A percentile compares a stretch with the other conserved stretches of the same genome.
Conservation (phyloP, 2,888 invertebrate species). For the Amiota minor region DNA sequence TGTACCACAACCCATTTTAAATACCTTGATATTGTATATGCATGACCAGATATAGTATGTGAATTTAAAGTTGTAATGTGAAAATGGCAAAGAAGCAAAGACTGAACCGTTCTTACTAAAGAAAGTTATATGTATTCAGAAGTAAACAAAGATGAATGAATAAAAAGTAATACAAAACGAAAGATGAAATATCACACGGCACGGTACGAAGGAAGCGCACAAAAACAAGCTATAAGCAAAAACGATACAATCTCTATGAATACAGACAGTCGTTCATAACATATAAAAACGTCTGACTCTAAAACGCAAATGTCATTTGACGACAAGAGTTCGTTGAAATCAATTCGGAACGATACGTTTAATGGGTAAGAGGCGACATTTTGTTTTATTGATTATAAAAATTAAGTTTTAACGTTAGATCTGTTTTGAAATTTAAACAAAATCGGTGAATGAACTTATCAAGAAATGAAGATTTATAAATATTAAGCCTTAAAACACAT, state of each 20-base stretch:
- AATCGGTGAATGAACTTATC: conserved; percentile 59
- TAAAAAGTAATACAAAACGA: conserved; percentile 27
- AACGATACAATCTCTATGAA: not conserved
- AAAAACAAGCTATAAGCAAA: conserved; percentile 51
- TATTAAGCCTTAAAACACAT: conserved; percentile 55
- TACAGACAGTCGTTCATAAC: conserved; percentile 34
- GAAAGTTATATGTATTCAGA: conserved; percentile 53
- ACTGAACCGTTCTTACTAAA: conserved; percentile 42
- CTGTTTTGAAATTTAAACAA: conserved; percentile 34
- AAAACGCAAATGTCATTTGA: conserved; percentile 61
- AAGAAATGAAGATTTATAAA: conserved; percentile 50
- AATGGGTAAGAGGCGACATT: conserved; percentile 35
- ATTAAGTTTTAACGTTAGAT: too few species aligned
- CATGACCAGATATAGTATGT: too few species aligned
- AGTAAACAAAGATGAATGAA: conserved; percentile 24
- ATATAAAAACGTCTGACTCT: conserved; percentile 58
- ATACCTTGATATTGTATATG: too few species aligned
- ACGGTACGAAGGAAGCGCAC: conserved; percentile 59
- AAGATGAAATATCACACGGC: conserved; percentile 54
- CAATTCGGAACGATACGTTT: not conserved
- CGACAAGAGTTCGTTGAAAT: conserved; percentile 51
- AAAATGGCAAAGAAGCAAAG: conserved; percentile 7
- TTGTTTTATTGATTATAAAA: too few species aligned
- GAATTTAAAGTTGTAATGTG: too few species aligned
- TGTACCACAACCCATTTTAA: too few species aligned